phyloP scores from a whole-genome alignment of 2,888 invertebrate species.

The Dinocampus coccinellae region DNA sequence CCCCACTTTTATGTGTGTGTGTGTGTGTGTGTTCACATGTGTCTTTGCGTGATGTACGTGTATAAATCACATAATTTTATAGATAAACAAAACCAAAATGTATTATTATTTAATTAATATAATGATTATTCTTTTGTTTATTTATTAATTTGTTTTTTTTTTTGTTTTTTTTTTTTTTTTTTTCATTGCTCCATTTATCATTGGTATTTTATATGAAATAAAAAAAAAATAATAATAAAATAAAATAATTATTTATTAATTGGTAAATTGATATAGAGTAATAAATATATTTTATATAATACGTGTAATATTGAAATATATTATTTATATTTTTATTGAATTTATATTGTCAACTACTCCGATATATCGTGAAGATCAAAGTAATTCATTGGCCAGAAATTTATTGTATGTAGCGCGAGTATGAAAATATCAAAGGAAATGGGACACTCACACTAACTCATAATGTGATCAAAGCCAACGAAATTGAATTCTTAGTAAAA shows the following conservation, averaged over 20 bases:
- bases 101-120: no score
- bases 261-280: no score
- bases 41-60: no score
- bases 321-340: not conserved
- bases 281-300: not conserved
- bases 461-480: constrained; percentile 21
- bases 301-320: not conserved
- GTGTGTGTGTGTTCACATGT: not conserved
- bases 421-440: constrained; percentile 17
- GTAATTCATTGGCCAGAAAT: constrained; percentile 15
- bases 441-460: not conserved
- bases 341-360: not conserved
- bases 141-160: no score
- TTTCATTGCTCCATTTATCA: no score
- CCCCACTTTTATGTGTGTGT: not conserved
- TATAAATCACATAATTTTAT: no score
- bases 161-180: no score
- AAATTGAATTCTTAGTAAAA: not conserved
- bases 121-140: no score
- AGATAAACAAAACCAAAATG: no score
- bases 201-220: no score
- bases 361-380: constrained; percentile 7
- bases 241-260: no score
- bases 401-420: constrained; percentile 2
- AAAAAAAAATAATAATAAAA: no score